Evolutionary conservation across 2,888 invertebrate species (phyloP).

Genomic region (Lepidocyrtoides sp.): DNA sequence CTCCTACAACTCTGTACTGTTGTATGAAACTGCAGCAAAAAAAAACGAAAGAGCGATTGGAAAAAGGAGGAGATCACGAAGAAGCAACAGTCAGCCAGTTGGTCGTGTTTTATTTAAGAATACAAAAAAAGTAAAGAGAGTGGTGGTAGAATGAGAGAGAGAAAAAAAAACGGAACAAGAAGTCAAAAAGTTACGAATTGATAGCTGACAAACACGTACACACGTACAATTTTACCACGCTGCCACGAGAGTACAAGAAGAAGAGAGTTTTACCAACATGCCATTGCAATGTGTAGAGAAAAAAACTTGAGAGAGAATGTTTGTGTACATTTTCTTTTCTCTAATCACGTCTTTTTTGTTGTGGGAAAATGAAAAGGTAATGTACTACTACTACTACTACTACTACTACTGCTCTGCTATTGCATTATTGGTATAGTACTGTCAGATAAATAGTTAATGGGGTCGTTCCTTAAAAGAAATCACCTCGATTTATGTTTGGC

Average conservation of each 20-base stretch:
- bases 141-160: constrained; percentile 12
- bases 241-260: neutral
- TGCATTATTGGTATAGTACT: neutral
- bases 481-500: no score
- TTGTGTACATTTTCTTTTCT: constrained; percentile 14
- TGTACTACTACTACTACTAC: neutral
- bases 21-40: neutral
- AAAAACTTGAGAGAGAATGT: neutral
- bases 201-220: constrained; percentile 47
- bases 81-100: constrained; percentile 42
- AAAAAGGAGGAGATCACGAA: neutral
- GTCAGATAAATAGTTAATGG: neutral
- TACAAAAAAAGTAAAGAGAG: constrained; percentile 16
- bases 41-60: neutral
- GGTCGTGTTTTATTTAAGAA: constrained; percentile 46
- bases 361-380: constrained; percentile 9
- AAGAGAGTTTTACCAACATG: no score
- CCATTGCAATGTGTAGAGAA: neutral
- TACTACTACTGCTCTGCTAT: neutral
- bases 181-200: constrained; percentile 28
- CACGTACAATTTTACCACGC: neutral
- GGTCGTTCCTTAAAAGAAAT: no score
- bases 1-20: neutral
- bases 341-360: constrained; percentile 39
- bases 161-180: constrained; percentile 24